These are phyloP conservation scores for Megaceryle alcyon DNA, from an alignment of 2,797 vertebrate species.

Conservation along the genomic window DNA sequence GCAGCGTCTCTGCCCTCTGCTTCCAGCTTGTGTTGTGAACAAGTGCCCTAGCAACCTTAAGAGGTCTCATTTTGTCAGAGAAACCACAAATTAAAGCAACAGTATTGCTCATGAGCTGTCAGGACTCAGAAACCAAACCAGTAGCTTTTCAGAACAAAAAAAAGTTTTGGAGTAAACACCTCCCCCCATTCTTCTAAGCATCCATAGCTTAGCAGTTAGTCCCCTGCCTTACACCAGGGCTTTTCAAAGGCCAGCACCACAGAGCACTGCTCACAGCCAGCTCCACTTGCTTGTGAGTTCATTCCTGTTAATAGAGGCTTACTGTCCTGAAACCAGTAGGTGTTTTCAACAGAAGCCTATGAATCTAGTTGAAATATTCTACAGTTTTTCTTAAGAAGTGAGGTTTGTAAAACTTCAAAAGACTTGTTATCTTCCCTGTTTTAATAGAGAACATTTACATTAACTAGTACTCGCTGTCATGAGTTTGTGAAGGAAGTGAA, in stretches of 20 bases:
- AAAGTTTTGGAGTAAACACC: not conserved
- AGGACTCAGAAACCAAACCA: not conserved
- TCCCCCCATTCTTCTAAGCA: not conserved
- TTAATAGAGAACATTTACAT: not conserved
- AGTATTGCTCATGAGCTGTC: not conserved
- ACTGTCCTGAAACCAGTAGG: not conserved
- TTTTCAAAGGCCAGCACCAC: not conserved
- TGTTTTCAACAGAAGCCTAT: not conserved
- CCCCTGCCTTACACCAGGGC: not conserved
- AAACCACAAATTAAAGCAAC: not conserved
- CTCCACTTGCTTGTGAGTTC: not conserved
- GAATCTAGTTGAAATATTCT: not conserved
- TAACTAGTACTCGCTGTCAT: not conserved
- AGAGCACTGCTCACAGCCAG: accelerated
- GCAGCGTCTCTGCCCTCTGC: not conserved
- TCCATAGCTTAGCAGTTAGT: not conserved
- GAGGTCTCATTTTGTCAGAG: not conserved
- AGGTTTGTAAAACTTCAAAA: not conserved
- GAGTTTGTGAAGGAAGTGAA: not conserved
- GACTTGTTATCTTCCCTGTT: not conserved
- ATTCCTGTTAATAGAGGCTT: not conserved
- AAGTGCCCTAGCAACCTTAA: not conserved
- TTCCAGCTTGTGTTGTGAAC: accelerated
- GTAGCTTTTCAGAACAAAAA: not conserved
- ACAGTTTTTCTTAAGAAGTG: not conserved